These are phyloP conservation scores for Syndactyla subalaris DNA, from an alignment of 2,797 vertebrate genomes.

Conservation along the genomic window DNA sequence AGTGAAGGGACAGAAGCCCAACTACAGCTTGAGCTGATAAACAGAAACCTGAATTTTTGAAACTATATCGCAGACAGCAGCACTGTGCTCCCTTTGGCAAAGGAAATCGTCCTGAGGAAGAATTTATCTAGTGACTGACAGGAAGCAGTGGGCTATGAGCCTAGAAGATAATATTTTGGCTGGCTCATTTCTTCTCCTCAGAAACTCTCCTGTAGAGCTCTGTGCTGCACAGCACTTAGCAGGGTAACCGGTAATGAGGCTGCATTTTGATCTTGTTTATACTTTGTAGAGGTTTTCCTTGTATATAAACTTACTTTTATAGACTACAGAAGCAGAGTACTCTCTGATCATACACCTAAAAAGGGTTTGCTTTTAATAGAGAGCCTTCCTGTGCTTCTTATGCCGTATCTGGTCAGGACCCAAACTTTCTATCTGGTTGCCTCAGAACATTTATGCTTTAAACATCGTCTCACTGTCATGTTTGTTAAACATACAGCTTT, in stretches of 20 bases:
- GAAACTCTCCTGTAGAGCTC: neutral
- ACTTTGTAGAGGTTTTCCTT: neutral
- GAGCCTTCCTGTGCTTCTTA: neutral
- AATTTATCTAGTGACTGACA: conserved; percentile 45
- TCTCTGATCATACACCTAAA: conserved; percentile 27
- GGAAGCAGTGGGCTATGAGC: conserved; percentile 35
- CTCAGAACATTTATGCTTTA: neutral
- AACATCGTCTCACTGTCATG: neutral
- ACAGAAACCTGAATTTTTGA: neutral
- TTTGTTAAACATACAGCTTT: neutral
- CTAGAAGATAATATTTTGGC: conserved; percentile 47
- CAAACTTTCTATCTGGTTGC: neutral
- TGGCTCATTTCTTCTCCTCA: conserved; percentile 28
- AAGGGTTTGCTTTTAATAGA: neutral
- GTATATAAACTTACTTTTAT: conserved; percentile 16
- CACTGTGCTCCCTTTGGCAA: conserved; percentile 15
- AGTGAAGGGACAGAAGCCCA: neutral
- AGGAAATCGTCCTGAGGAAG: neutral
- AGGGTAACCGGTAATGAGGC: conserved; percentile 4
- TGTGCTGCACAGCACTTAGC: neutral
- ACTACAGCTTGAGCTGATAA: neutral
- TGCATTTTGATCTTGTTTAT: conserved; percentile 48
- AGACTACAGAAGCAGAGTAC: neutral
- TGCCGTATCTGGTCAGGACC: neutral
- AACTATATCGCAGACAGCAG: neutral